A percentile compares a stretch with the other conserved stretches of the same genome.
These are phyloP conservation scores for Athene cunicularia DNA, from an alignment of 2,113 vertebrate genomes.

Conservation along the genomic window DNA sequence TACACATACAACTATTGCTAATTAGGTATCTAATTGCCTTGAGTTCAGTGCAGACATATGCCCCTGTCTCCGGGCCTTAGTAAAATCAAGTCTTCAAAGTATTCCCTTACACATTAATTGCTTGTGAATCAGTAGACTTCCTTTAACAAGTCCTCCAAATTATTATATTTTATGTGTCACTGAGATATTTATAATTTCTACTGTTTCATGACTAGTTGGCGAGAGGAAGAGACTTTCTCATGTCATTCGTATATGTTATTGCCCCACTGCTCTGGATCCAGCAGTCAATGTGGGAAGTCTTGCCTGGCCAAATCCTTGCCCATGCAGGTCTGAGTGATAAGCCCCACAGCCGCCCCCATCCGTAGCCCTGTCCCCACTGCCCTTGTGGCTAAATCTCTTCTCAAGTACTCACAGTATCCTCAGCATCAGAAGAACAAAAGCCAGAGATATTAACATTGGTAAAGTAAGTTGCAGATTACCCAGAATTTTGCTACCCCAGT, in stretches of 20 bases:
- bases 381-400: neutral
- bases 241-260: neutral
- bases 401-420: neutral
- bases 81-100: neutral
- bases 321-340: neutral
- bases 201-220: neutral
- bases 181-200: neutral
- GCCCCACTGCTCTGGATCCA: neutral
- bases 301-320: neutral
- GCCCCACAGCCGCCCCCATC: neutral
- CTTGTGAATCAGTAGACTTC: neutral
- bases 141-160: neutral
- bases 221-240: neutral
- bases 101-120: accelerated
- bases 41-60: neutral
- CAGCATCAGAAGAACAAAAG: neutral
- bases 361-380: neutral
- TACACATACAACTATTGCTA: neutral
- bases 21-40: neutral
- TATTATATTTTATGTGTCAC: neutral
- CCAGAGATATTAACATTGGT: neutral
- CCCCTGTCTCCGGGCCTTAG: neutral
- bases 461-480: neutral
- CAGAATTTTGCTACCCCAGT: neutral
- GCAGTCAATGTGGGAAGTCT: neutral